Conservation (phyloP, 2,797 vertebrate species). For the Protonibea diacanthus region DNA sequence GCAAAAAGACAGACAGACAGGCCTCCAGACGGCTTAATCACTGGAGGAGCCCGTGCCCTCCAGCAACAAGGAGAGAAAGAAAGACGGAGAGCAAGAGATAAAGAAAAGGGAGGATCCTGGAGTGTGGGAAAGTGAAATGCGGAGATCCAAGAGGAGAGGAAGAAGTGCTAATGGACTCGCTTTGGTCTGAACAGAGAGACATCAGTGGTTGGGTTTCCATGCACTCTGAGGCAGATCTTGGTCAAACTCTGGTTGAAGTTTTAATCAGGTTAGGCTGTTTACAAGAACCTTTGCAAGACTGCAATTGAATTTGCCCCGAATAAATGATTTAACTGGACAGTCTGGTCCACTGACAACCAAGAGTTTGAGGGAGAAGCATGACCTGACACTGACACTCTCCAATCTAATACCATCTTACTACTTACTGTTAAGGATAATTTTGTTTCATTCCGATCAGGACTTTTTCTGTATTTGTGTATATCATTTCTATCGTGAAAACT, state of each 20-base stretch:
- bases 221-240: slow-evolving; percentile 27
- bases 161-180: slow-evolving; percentile 28
- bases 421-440: too few species aligned
- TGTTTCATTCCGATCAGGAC: background rate
- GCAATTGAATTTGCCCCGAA: slow-evolving; percentile 44
- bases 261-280: slow-evolving; percentile 64
- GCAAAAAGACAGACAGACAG: slow-evolving; percentile 72
- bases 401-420: background rate
- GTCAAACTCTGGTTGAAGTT: slow-evolving; percentile 53
- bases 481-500: background rate
- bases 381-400: slow-evolving; percentile 6
- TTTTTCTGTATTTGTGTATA: background rate
- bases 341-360: slow-evolving; percentile 26
- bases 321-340: slow-evolving; percentile 41
- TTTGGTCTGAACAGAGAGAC: slow-evolving; percentile 30
- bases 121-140: slow-evolving; percentile 76
- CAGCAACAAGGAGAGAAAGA: slow-evolving; percentile 71
- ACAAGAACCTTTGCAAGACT: slow-evolving; percentile 44
- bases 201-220: slow-evolving; percentile 25
- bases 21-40: slow-evolving; percentile 79
- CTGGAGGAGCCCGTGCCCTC: slow-evolving; percentile 72
- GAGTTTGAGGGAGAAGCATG: slow-evolving; percentile 1
- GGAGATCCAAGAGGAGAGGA: slow-evolving; percentile 41
- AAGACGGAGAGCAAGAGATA: slow-evolving; percentile 56
- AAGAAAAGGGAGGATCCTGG: slow-evolving; percentile 61